phyloP scores from a whole-genome alignment of 2,888 invertebrate genomes.

The Andrena bucephala region DNA sequence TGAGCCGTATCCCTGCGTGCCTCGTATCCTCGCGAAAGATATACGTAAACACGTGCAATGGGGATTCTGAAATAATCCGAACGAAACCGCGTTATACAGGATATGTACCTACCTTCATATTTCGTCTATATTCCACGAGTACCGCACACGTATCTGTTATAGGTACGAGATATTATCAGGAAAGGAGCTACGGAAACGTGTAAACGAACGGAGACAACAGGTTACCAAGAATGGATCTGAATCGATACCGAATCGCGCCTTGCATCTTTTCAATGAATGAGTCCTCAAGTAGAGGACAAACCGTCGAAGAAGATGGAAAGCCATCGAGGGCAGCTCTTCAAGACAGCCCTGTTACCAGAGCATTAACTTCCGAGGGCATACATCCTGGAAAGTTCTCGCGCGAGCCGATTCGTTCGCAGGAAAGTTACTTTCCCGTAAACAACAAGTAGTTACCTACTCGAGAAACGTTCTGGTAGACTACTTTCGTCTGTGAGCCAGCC shows the following conservation, averaged over 20 bases:
- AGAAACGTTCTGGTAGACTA: conserved; percentile 68
- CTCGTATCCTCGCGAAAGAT: conserved; percentile 3
- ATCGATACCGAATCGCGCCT: conserved; percentile 19
- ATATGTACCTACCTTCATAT: not conserved
- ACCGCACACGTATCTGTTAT: too few relatives aligned
- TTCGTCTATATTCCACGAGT: not conserved
- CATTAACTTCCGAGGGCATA: conserved; percentile 79
- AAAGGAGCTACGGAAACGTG: not conserved
- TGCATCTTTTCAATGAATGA: conserved; percentile 14
- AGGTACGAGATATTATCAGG: too few relatives aligned
- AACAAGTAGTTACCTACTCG: conserved; percentile 78
- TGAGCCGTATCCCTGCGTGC: not conserved
- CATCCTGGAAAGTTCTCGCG: conserved; percentile 77
- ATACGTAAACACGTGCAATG: not conserved
- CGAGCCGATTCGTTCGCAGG: conserved; percentile 78
- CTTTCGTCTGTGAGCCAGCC: conserved; percentile 63
- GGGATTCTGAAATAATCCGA: not conserved
- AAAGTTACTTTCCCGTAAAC: conserved; percentile 81
- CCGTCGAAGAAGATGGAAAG: conserved; percentile 56
- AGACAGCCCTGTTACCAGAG: conserved; percentile 69
- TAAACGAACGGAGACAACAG: not conserved
- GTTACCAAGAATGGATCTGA: not conserved
- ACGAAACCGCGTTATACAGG: not conserved
- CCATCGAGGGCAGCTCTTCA: conserved; percentile 40
- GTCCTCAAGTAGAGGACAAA: conserved; percentile 25